Base-by-base conservation (phyloP, 2,113 vertebrate species). In the Maccullochella peelii region DNA sequence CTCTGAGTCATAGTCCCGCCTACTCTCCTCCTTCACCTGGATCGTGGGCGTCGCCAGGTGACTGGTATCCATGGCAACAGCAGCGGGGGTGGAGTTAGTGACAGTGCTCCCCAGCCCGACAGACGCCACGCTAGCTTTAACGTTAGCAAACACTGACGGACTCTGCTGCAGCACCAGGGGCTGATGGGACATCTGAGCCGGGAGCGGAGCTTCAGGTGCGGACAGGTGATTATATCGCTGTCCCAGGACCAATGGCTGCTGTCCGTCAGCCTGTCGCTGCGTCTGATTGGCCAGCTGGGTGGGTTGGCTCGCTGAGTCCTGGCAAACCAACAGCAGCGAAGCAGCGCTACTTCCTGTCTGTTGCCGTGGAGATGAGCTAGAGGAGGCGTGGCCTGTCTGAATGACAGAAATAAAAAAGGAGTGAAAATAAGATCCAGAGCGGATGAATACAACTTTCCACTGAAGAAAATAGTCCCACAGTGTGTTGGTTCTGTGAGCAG, bases 11-110 rank as follows among this genome's bases (percentile, higher is more conserved):
- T 73, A 86, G 42, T 73, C 49, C 14, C 30, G 80, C 33, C 85
- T 63, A 0, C 80, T 67, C 84, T 93, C 95, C 86, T 92, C 91
- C 88, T 96, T 95, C 59, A 93, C 94, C 55, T 88, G 88, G 14
- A 92, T 6, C 0, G 74, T 25, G 15, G 73, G 12, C 1, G 62
- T 9, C 0, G 11, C 44, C 16, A 14, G 20, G 5, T 38, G 71
- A n/a, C 27, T 3, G 2, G 82, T 76, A 23, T 83, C 84, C 84
- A 91, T 81, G 36, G 80, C 18, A 10, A 80, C 25, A 16, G 58
- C 47, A 9, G 42, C 6, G 0, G 80, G 25, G 0, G 42, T 0
- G 4, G 79, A 6, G 36, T 38, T 9, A 2, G 12, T 2, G 8
- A 58, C 50, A 0, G n/a, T 2, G 21, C 25, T 38, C 18, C 4